phyloP scores from a whole-genome alignment of 1,140 invertebrate genomes.

The Anoplolepis gracilipes region DNA sequence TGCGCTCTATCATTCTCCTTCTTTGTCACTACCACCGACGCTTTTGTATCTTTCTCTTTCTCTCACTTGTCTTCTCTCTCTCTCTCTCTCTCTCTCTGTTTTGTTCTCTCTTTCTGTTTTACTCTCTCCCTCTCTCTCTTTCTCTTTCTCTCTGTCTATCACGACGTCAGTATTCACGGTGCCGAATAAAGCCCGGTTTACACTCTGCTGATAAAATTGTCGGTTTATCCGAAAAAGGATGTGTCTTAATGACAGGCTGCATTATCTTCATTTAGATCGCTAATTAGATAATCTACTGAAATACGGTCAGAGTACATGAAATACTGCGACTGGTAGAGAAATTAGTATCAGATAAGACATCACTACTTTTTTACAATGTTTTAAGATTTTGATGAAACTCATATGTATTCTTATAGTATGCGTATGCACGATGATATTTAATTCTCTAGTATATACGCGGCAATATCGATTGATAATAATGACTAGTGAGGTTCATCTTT shows the following conservation, averaged over 20 bases:
- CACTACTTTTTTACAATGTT: not conserved
- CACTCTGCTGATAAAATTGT: slow-evolving; percentile 48
- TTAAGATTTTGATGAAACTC: not conserved
- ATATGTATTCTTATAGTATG: not conserved
- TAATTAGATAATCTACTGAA: not conserved
- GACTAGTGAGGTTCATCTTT: not conserved
- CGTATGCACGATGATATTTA: not conserved
- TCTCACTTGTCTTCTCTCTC: slow-evolving; percentile 31
- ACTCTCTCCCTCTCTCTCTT: slow-evolving; percentile 44
- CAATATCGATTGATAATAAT: not conserved
- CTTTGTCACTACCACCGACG: slow-evolving; percentile 34
- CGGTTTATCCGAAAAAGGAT: not conserved
- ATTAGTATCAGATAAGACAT: not conserved
- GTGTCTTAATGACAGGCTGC: too few relatives aligned
- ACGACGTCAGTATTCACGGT: slow-evolving; percentile 33
- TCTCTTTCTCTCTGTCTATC: slow-evolving; percentile 53
- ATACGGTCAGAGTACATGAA: not conserved
- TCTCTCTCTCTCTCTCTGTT: slow-evolving; percentile 43
- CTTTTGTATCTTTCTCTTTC: slow-evolving; percentile 44
- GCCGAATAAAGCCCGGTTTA: slow-evolving; percentile 72
- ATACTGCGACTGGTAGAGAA: not conserved
- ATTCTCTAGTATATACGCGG: not conserved
- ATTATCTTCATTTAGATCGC: not conserved
- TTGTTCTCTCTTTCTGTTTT: slow-evolving; percentile 55
- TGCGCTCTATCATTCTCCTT: slow-evolving; percentile 48